Evolutionary conservation across 2,797 vertebrate species (phyloP), one percentile per base, ranked within the genome.

Genomic region (Carcharodon carcharias): DNA sequence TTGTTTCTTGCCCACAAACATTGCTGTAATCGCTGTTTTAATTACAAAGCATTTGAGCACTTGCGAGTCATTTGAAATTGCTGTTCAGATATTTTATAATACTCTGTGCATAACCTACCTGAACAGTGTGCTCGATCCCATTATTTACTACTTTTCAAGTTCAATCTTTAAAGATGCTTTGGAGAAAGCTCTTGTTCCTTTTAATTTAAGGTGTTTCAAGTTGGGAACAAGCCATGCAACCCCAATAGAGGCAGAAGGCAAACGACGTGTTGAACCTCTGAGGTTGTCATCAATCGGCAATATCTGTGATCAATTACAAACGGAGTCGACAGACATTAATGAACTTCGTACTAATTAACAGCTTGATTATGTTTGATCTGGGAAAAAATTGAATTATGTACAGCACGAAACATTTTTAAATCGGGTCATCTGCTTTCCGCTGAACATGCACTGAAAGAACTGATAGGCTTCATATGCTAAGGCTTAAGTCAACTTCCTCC

Each of bases 121-220:
- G n/a, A 82, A 82, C 80, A 82, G 80, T 82, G 61, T 96, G 80
- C 50, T 96, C 45, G 96, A 96, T 21, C 96, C 95, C 35, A 5
- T 96, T 18, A 45, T 88, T n/a, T 96, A 96, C 89, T 96, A 96
- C 58, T 88, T 96, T 35, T 96, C 89, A 95, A 96, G 96, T 14
- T 69, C 80, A 11, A 31, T 58, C n/a, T 96, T 96, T 96, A 71
- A 87, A 63, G 58, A 5, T 21, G 28, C 71, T 21, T 82, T 96
- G n/a, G 80, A 16, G 95, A 96, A 77, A 56, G 95, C 92, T n/a
- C 61, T 93, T 28, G 26, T 31, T 56, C 26, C 50, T 35, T 9
- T 58, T 35, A 31, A 89, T 58, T 58, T 56, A 16, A 89, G 23
- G 3, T 18, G 12, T 56, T 35, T 4, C 87, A 58, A 23, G 4